These are phyloP conservation scores for Podarcis lilfordi DNA, from an alignment of 2,797 vertebrate genomes.

Conservation along the genomic window DNA sequence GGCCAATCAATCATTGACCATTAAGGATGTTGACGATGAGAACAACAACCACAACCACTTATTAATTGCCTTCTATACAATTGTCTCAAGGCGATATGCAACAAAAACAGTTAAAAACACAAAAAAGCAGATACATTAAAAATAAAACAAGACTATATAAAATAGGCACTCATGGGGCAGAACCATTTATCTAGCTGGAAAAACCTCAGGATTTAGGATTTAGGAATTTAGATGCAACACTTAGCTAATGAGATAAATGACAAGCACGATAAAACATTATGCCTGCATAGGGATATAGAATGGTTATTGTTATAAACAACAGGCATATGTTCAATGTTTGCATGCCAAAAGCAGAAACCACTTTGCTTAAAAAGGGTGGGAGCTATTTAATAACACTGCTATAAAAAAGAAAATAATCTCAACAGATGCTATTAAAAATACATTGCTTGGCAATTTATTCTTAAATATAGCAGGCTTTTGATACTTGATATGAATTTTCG, in stretches of 20 bases:
- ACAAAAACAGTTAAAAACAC: too few species aligned
- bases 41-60: too few species aligned
- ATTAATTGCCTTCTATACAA: too few species aligned
- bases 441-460: background rate
- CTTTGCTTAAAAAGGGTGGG: background rate
- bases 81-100: too few species aligned
- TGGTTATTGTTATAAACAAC: background rate
- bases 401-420: background rate
- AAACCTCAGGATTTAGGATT: background rate
- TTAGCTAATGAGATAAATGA: background rate
- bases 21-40: background rate
- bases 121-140: too few species aligned
- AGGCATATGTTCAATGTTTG: background rate
- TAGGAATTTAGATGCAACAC: background rate
- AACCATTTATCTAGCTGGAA: too few species aligned
- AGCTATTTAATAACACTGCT: background rate
- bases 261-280: background rate
- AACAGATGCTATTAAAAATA: background rate
- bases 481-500: background rate
- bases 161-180: too few species aligned
- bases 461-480: background rate
- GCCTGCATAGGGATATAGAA: background rate
- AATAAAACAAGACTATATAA: too few species aligned
- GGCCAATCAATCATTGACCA: background rate
- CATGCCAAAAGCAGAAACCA: background rate